These are phyloP conservation scores for Dryomyza anilis DNA, from an alignment of 2,888 invertebrate species.

Conservation along the genomic window DNA sequence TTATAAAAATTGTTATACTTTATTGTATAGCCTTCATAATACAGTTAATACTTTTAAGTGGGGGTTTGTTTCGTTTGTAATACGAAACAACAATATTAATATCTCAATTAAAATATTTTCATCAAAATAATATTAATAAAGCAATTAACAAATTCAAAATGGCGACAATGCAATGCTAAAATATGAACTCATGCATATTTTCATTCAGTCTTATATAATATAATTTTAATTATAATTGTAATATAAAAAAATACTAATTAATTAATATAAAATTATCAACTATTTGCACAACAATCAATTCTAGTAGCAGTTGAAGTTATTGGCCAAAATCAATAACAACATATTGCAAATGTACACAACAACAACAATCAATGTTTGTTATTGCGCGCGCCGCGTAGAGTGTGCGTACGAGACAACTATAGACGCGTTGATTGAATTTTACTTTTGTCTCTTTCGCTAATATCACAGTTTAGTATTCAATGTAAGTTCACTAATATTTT, in stretches of 20 bases:
- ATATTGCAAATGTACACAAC: not conserved
- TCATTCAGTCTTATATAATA: slow-evolving; percentile 32
- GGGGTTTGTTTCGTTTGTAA: no score
- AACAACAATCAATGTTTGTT: no score
- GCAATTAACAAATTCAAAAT: slow-evolving; percentile 8
- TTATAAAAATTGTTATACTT: no score
- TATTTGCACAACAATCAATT: not conserved
- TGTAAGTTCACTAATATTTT: slow-evolving; percentile 15
- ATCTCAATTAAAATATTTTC: slow-evolving; percentile 3
- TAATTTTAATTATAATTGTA: not conserved
- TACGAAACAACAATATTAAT: no score
- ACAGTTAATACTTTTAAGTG: no score
- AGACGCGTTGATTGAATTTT: no score
- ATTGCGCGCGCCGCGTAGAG: no score
- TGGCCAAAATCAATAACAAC: not conserved
- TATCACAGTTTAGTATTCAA: slow-evolving; percentile 32
- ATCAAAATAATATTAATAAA: not conserved
- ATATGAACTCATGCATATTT: slow-evolving; percentile 27
- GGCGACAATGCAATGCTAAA: slow-evolving; percentile 22
- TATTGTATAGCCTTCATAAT: no score
- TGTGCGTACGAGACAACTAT: no score
- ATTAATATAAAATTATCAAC: not conserved
- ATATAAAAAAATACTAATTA: not conserved
- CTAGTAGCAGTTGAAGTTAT: no score
- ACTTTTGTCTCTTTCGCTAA: not conserved